Evolutionary conservation across 2,888 invertebrate genomes (phyloP).

Genomic region (Hypercompe scribonia): DNA sequence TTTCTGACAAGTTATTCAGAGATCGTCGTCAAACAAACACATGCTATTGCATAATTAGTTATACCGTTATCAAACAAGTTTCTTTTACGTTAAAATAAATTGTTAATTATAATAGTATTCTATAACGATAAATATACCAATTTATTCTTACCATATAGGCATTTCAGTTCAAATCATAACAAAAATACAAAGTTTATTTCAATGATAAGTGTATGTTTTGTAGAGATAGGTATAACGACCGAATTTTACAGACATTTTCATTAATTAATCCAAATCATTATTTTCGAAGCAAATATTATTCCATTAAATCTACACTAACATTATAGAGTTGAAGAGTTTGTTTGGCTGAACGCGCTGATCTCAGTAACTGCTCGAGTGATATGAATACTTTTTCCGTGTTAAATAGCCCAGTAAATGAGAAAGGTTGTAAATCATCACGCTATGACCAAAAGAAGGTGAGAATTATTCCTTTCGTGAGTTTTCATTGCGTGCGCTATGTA

Average conservation of each 20-base stretch:
- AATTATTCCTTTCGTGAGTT: no score
- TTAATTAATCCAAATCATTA: neutral
- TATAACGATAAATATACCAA: slow-evolving; percentile 43
- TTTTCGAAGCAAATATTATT: neutral
- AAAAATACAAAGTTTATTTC: slow-evolving; percentile 16
- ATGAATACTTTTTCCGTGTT: no score
- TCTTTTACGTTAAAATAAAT: neutral
- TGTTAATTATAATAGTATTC: slow-evolving; percentile 29
- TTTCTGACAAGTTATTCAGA: neutral
- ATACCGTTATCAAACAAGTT: neutral
- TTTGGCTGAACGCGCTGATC: no score
- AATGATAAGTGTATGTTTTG: slow-evolving; percentile 4
- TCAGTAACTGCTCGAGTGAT: no score
- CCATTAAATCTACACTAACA: no score
- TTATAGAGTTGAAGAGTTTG: no score
- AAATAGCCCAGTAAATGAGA: no score
- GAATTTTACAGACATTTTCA: neutral
- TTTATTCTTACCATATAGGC: slow-evolving; percentile 41
- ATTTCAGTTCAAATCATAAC: slow-evolving; percentile 14
- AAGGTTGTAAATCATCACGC: no score
- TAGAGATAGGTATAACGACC: slow-evolving; percentile 5
- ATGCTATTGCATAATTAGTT: neutral
- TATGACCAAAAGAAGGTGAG: no score
- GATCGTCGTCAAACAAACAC: neutral
- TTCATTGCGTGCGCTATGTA: no score